These are phyloP conservation scores for Stenoptilia bipunctidactyla DNA, from an alignment of 2,888 invertebrate species.

Conservation along the genomic window DNA sequence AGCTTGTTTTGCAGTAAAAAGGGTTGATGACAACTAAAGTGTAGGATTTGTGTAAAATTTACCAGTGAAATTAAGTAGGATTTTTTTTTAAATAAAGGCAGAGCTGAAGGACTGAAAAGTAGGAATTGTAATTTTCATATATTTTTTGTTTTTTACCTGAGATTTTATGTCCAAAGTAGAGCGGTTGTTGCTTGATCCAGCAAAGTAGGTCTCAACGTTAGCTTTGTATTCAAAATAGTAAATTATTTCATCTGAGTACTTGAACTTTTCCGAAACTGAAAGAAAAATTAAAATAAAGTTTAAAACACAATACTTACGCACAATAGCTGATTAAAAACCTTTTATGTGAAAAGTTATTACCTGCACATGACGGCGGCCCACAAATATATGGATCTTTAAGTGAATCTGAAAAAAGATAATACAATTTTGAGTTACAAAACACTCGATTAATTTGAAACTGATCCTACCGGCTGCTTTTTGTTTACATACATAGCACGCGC, in stretches of 20 bases:
- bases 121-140: too few species aligned
- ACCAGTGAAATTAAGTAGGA: too few species aligned
- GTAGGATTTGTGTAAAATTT: too few species aligned
- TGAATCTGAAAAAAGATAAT: conserved; percentile 78
- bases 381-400: conserved; percentile 80
- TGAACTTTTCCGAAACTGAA: conserved; percentile 72
- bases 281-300: neutral
- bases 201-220: conserved; percentile 78
- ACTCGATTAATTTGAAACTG: too few species aligned
- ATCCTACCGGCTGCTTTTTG: too few species aligned
- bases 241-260: conserved; percentile 67
- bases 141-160: conserved; percentile 50
- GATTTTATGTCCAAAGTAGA: conserved; percentile 77
- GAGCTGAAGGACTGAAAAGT: too few species aligned
- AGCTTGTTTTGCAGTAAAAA: too few species aligned
- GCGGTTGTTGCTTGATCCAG: conserved; percentile 78
- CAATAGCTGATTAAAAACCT: neutral
- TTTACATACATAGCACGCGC: too few species aligned
- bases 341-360: conserved; percentile 45
- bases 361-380: conserved; percentile 76
- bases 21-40: too few species aligned
- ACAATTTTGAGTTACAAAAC: too few species aligned
- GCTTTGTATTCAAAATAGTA: conserved; percentile 82
- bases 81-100: conserved; percentile 1
- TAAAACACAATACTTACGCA: neutral